Evolutionary conservation across 2,113 vertebrate genomes (phyloP).

Genomic region (Mirza zaza): DNA sequence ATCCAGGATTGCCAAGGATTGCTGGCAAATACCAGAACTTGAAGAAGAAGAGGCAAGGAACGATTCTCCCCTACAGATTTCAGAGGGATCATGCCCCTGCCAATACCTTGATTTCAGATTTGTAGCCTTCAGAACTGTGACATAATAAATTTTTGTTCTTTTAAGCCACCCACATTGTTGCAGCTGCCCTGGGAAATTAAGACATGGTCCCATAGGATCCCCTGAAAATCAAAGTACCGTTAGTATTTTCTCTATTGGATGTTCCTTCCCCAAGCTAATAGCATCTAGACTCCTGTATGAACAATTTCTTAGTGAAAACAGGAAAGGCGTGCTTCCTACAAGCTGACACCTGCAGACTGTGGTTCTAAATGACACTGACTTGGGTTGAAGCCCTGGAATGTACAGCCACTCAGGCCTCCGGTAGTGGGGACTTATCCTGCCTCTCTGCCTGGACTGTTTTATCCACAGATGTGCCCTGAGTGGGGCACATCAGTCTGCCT

Average conservation of each 20-base stretch:
- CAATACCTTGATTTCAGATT: background rate
- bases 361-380: background rate
- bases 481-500: background rate
- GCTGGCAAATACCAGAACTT: background rate
- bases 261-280: background rate
- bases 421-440: background rate
- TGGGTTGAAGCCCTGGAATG: background rate
- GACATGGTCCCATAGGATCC: background rate
- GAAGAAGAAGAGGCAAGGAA: background rate
- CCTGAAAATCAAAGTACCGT: constrained; percentile 4
- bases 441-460: background rate
- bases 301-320: background rate
- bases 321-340: background rate
- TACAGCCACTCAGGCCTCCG: background rate
- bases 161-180: background rate
- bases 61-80: background rate
- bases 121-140: background rate
- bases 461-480: background rate
- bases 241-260: background rate
- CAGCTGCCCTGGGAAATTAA: background rate
- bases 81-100: background rate
- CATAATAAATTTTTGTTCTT: background rate
- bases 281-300: background rate
- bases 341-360: background rate
- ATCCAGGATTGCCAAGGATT: background rate